Evolutionary conservation across 92 coral and sea anemone genomes (phyloP), one percentile per base, ranked within the genome.

Genomic region (Epizoanthus ramosus): DNA sequence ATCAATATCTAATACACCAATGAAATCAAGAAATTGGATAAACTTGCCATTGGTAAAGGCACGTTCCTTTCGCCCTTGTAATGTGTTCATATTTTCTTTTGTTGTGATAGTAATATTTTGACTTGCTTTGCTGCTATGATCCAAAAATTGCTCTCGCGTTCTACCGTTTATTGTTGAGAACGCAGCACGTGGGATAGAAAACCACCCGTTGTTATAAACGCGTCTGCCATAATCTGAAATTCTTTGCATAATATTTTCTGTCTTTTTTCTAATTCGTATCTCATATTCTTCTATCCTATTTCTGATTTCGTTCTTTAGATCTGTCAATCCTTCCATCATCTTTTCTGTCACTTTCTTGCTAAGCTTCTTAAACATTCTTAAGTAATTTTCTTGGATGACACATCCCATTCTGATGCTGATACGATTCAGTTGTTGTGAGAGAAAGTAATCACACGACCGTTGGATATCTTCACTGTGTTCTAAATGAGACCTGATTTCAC

Each of bases 391-490:
- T 70, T 89, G 96, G 18, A 92, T 67, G 33, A 85, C 66, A 43
- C 96, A 92, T 59, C 91, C 82, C 90, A 90, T 92, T 83, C 87
- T 92, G 86, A 58, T 59, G 21, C 74, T 83, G n/a, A 92, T 68
- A 84, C 89, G 85, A 37, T 87, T 79, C 63, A 89, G 70, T 80
- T 92, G 93, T 9, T 81, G 37, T 3, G 81, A 89, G 22, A 90
- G 91, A 21, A 79, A 88, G 80, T 74, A 88, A 39, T 92, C 96
- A 35, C 96, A 92, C 5, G 96, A 88, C 45, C 87, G 85, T 64
- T 92, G 93, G 17, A 92, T 70, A 73, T 87, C 96, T 52, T 85
- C 92, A 1, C 86, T 64, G 31, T 84, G 84, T 31, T 92, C 96
- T 1, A 87, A 72, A 39, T 69, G 25, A 2, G 87, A 75, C 57